Evolutionary conservation across 2,888 invertebrate genomes (phyloP).

Genomic region (Ligdia adustata): DNA sequence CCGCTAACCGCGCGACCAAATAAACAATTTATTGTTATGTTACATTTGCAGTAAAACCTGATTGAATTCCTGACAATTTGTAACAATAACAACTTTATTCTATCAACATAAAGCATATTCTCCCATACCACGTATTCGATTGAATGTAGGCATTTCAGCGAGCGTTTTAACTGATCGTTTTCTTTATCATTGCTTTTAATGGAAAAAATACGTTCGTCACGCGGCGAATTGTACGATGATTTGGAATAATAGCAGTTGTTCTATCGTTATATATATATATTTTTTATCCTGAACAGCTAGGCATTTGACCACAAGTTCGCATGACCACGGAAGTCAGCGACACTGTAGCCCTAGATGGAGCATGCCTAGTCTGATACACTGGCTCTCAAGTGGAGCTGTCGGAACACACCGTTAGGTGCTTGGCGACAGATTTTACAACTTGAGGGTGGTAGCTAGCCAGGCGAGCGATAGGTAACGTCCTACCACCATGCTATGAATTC

Average conservation of each 20-base stretch:
- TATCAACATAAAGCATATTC: constrained; percentile 8
- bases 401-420: no score
- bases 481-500: no score
- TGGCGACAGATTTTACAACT: no score
- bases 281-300: no score
- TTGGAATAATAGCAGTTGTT: constrained; percentile 19
- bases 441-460: no score
- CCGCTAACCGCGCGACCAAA: no score
- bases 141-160: constrained; percentile 28
- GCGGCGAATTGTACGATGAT: constrained; percentile 23
- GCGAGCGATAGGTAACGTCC: no score
- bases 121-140: constrained; percentile 3
- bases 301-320: no score
- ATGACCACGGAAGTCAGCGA: no score
- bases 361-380: no score
- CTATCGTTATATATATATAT: background rate
- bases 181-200: constrained; percentile 28
- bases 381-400: no score
- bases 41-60: constrained; percentile 32
- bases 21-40: constrained; percentile 31
- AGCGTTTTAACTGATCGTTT: constrained; percentile 32
- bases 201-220: constrained; percentile 20
- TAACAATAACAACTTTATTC: constrained; percentile 17
- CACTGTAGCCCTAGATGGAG: no score
- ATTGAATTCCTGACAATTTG: constrained; percentile 26